Evolutionary conservation across 2,888 invertebrate genomes (phyloP).

Genomic region (Campaea margaritaria): DNA sequence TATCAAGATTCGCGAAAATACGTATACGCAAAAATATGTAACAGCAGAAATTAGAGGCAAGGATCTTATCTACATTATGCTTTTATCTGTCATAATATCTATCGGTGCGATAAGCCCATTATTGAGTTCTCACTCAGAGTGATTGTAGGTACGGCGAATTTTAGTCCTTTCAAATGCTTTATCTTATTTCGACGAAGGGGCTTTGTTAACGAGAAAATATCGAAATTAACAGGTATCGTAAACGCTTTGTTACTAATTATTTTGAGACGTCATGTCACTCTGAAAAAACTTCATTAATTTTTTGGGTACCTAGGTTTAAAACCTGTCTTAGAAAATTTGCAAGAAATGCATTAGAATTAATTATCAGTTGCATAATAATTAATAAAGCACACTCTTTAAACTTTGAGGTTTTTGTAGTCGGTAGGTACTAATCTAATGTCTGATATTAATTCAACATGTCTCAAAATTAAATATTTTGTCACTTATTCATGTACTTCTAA

Average conservation of each 20-base stretch:
- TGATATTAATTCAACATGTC: no score
- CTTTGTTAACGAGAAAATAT: slow-evolving; percentile 22
- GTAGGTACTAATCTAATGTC: no score
- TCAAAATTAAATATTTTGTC: neutral
- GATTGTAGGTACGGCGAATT: slow-evolving; percentile 18
- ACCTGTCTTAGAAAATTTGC: no score
- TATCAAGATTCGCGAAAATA: slow-evolving; percentile 42
- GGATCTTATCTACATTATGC: slow-evolving; percentile 39
- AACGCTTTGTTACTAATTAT: slow-evolving; percentile 5
- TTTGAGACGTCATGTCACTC: no score
- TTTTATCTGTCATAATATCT: slow-evolving; percentile 32
- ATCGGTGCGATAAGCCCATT: slow-evolving; percentile 30
- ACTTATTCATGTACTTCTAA: slow-evolving; percentile 1
- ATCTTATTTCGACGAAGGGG: slow-evolving; percentile 25
- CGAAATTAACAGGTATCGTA: slow-evolving; percentile 27
- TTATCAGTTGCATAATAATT: no score
- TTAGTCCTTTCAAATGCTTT: slow-evolving; percentile 17
- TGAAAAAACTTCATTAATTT: no score
- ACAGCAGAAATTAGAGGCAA: slow-evolving; percentile 35
- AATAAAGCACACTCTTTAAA: no score
- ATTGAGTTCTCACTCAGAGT: slow-evolving; percentile 25
- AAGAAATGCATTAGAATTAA: no score
- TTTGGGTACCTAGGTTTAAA: no score
- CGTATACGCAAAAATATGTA: slow-evolving; percentile 27
- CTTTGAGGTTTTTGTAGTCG: no score